Conservation (phyloP, 2,797 vertebrate genomes). For the Propithecus perrieri region DNA sequence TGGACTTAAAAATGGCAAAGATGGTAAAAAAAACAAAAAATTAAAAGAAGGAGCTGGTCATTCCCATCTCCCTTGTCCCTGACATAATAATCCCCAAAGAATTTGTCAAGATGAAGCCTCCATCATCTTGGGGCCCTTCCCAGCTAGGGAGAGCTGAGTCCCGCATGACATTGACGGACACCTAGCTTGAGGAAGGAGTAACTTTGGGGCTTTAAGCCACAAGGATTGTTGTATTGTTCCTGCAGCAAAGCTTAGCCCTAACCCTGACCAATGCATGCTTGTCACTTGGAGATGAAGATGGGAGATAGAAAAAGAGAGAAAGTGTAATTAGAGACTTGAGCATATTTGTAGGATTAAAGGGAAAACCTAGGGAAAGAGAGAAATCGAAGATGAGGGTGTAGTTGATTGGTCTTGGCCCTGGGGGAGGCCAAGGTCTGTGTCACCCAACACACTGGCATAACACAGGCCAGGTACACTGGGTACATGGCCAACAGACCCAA, state of each 20-base stretch:
- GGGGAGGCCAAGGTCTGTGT: neutral
- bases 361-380: neutral
- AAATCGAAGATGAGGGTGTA: no score
- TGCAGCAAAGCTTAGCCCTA: neutral
- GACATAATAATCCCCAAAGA: neutral
- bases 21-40: neutral
- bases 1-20: neutral
- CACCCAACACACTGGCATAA: fast-evolving
- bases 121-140: neutral
- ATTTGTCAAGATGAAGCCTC: neutral
- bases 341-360: neutral
- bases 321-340: neutral
- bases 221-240: neutral
- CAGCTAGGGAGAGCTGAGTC: neutral
- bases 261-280: neutral
- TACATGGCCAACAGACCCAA: neutral
- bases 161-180: no score
- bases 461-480: no score
- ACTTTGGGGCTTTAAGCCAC: neutral
- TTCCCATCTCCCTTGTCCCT: neutral
- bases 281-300: neutral
- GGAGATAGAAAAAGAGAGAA: neutral
- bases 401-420: neutral
- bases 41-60: neutral
- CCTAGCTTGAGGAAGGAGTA: neutral